Base-by-base conservation (phyloP, 64 coral and sea anemone species). In the Pocillopora damicornis region DNA sequence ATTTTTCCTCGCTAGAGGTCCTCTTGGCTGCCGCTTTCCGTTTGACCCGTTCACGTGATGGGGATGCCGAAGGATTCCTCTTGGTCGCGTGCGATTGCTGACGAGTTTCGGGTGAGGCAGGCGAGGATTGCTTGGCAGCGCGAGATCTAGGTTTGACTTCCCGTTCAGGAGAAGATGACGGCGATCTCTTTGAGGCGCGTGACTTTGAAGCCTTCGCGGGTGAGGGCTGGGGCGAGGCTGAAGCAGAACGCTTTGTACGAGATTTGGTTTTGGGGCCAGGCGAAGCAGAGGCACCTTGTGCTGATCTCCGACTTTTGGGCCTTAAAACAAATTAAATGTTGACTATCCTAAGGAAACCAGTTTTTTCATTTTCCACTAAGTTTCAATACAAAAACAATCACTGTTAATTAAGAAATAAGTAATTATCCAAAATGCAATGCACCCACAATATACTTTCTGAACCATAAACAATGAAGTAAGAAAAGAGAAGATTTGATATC, bases 41-140 rank as follows among this genome's bases (percentile, higher is more conserved):
- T 74, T 87, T 87, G 35, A 26, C 51, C 79, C 79, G 80, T 45
- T 95, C 89, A 22, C 83, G 93, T 13, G 60, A 12, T 5, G 89
- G 89, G 0, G 89, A 91, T 26, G 58, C 89, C 16, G 93, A 95
- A 11, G 89, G 86, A 37, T 69, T 88, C 66, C 59, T 57, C 76
- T 75, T 94, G n/a, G 26, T 59, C 56, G 61, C 35, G 9, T n/a
- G 74, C 23, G 76, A 42, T n/a, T 83, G 76, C 26, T 61, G 76
- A 60, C 78, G 67, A 61, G 36, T 57, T 57, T 89, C 66, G 1
- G 89, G 93, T 42, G 83, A 91, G 59, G 77, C 60, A 72, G 88
- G 81, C 75, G 75, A 73, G n/a, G 75, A 80, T 64, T 77, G 75
- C 22, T 88, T 88, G 34, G 23, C 9, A 88, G 86, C 86, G 86